Conservation (phyloP, 2,888 invertebrate genomes). For the Lithophane semibrunnea region DNA sequence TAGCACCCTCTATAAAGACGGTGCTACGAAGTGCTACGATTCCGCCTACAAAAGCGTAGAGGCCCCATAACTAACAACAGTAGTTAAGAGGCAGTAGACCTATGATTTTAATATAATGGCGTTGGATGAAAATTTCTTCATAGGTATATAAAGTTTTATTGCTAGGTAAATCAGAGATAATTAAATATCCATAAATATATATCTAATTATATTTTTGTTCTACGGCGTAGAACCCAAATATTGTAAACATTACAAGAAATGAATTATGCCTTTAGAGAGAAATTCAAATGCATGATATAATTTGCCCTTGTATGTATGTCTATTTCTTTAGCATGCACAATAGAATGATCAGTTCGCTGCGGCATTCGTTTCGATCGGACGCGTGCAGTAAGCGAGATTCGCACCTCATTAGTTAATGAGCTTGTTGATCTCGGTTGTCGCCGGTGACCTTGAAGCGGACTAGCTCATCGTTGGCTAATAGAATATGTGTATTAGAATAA, state of each 20-base stretch:
- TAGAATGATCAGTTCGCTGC: too few species aligned
- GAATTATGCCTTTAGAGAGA: background rate
- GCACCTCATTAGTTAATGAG: too few species aligned
- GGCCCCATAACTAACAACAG: background rate
- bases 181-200: background rate
- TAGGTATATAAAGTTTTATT: background rate
- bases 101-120: background rate
- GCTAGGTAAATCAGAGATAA: background rate
- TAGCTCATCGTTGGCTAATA: too few species aligned
- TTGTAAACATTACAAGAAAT: background rate
- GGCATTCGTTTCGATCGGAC: too few species aligned
- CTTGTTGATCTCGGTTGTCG: too few species aligned
- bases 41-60: slow-evolving; percentile 23
- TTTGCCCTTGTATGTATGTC: background rate
- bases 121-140: background rate
- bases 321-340: background rate
- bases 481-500: too few species aligned
- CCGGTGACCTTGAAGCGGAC: too few species aligned
- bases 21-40: slow-evolving; percentile 25
- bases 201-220: background rate
- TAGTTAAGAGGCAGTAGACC: background rate
- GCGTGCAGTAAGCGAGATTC: too few species aligned
- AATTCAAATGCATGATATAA: background rate
- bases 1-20: background rate
- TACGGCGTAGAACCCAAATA: background rate